These are phyloP conservation scores for Eupithecia dodoneata DNA, from an alignment of 2,888 invertebrate species.

Conservation along the genomic window DNA sequence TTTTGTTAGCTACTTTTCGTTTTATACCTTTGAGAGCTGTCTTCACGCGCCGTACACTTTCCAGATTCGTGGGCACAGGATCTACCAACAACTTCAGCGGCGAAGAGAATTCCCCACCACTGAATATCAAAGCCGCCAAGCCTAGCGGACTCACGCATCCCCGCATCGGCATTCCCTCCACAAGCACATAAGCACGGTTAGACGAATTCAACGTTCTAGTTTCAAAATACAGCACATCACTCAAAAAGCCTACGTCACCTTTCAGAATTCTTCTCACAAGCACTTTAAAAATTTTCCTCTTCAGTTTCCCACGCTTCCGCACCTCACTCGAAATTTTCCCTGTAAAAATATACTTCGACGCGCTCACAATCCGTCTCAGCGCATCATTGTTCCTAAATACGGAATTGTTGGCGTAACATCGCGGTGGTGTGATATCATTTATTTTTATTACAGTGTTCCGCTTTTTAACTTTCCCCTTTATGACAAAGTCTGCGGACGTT, in stretches of 20 bases:
- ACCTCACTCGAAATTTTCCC: slow-evolving; percentile 78
- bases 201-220: slow-evolving; percentile 74
- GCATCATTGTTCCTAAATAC: slow-evolving; percentile 75
- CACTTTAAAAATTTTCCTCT: slow-evolving; percentile 74
- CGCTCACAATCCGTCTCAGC: slow-evolving; percentile 68
- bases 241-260: slow-evolving; percentile 73
- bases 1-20: background rate
- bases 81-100: slow-evolving; percentile 72
- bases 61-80: slow-evolving; percentile 75
- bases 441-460: slow-evolving; percentile 76
- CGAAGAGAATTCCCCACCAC: slow-evolving; percentile 59
- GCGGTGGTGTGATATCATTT: slow-evolving; percentile 64
- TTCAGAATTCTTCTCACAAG: slow-evolving; percentile 77
- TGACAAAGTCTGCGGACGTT: slow-evolving; percentile 65
- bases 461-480: slow-evolving; percentile 77
- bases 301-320: slow-evolving; percentile 64
- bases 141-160: slow-evolving; percentile 59
- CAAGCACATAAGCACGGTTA: slow-evolving; percentile 71
- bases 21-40: slow-evolving; percentile 77
- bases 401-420: slow-evolving; percentile 71
- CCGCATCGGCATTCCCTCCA: slow-evolving; percentile 63
- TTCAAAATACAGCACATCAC: slow-evolving; percentile 77
- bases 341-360: slow-evolving; percentile 79
- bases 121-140: slow-evolving; percentile 72
- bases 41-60: slow-evolving; percentile 75